Evolutionary conservation across 2,113 vertebrate genomes (phyloP), one percentile per base, ranked within the genome.

Genomic region (Tachysurus vachellii): DNA sequence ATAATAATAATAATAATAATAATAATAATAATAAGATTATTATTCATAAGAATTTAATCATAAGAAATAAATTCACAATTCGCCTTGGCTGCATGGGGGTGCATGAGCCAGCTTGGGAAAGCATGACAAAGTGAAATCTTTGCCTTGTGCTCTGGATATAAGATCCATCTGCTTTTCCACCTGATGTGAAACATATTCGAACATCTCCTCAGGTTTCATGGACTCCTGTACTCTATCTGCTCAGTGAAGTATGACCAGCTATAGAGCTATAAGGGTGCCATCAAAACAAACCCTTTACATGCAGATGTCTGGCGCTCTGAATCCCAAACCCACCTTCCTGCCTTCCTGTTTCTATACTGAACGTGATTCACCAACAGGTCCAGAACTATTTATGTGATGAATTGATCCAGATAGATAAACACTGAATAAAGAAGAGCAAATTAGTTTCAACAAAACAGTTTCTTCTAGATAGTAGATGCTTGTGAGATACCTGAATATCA

Each of bases 291-390:
- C 71, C 54, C 13, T 17, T 21, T 77, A 66, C 59, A 31, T 23
- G 47, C 53, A 47, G 36, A 85, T 13, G 14, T 64, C 28, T 53
- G 77, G 42, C 23, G 21, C 84, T 79, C 26, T 64, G 84, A 79
- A 85, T 64, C 84, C 84, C 84, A 79, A 85, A 79, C 57, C 36
- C 57, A 75, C 16, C 80, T 84, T 56, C 70, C 36, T 85, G 57
- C 70, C 73, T 56, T 75, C 66, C 84, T 83, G 42, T 71, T 71
- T 21, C 19, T 10, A 73, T 19, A 26, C 10, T 53, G 14, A n/a
- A 53, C 26, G 5, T 54, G 47, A 77, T 53, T n/a, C 75, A 26
- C 44, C 17, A 7, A 44, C 28, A 19, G 31, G 31, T 16, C 31
- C 14, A 50, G 47, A 42, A 75, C 19, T 75, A 23, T 12, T 13